Evolutionary conservation across 2,888 invertebrate genomes (phyloP).

Genomic region (Neuroscelio doddi): DNA sequence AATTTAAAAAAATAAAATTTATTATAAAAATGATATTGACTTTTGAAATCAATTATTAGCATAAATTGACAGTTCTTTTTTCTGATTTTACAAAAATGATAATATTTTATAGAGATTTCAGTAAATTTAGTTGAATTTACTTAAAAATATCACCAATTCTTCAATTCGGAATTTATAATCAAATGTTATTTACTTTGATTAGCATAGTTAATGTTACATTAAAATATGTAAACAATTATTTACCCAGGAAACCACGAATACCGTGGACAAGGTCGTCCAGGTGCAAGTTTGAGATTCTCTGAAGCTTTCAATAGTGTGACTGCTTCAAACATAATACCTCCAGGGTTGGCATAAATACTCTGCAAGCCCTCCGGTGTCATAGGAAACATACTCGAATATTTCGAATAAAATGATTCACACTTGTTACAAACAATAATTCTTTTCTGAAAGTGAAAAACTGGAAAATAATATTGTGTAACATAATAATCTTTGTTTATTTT

Average conservation of each 20-base stretch:
- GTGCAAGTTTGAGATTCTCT: slow-evolving; percentile 2
- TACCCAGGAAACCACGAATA: slow-evolving; percentile 47
- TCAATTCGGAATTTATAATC: too few species aligned
- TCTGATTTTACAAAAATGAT: too few species aligned
- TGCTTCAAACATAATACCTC: slow-evolving; percentile 42
- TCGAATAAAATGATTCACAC: slow-evolving; percentile 25
- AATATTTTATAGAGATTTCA: too few species aligned
- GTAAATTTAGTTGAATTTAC: too few species aligned
- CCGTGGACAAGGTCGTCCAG: slow-evolving; percentile 9
- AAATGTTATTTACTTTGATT: too few species aligned
- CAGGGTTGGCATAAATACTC: slow-evolving; percentile 40
- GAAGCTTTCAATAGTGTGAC: slow-evolving; percentile 38
- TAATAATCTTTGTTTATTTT: neutral
- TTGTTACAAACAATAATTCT: slow-evolving; percentile 26
- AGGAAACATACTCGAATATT: slow-evolving; percentile 37
- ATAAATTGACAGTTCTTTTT: too few species aligned
- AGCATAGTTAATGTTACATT: too few species aligned
- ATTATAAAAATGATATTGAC: too few species aligned
- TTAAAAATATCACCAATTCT: too few species aligned
- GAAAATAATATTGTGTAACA: too few species aligned
- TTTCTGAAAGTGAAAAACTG: slow-evolving; percentile 29
- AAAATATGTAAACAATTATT: neutral
- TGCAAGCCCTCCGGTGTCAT: slow-evolving; percentile 44
- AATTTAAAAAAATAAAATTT: too few species aligned
- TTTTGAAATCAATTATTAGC: too few species aligned